Conservation (phyloP, 2,797 vertebrate species). For the Spinus pinus region DNA sequence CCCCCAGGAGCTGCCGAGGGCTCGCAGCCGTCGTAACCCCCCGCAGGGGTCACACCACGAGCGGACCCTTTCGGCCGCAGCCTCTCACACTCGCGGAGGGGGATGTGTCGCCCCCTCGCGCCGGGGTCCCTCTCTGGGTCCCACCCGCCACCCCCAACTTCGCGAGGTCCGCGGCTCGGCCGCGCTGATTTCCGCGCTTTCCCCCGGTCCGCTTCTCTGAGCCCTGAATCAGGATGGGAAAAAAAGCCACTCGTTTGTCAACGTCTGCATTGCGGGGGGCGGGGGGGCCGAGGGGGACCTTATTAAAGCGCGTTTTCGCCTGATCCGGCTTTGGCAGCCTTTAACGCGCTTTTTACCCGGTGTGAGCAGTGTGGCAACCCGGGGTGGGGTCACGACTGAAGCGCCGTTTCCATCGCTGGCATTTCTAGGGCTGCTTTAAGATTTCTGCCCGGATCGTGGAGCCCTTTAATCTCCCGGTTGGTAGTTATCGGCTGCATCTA, state of each 20-base stretch:
- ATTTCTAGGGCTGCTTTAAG: slow-evolving; percentile 28
- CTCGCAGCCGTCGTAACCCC: not conserved
- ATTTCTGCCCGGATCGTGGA: slow-evolving; percentile 39
- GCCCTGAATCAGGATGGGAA: not conserved
- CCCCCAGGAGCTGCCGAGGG: not conserved
- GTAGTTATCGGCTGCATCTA: slow-evolving; percentile 61
- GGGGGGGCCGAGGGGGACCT: not conserved
- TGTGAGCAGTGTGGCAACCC: slow-evolving; percentile 28
- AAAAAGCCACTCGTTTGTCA: slow-evolving; percentile 25
- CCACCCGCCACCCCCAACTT: not conserved
- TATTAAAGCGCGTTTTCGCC: slow-evolving; percentile 24
- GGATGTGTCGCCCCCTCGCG: not conserved
- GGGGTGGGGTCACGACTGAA: not conserved
- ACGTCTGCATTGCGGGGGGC: slow-evolving; percentile 30
- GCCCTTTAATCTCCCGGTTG: slow-evolving; percentile 55
- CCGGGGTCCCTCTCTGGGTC: not conserved
- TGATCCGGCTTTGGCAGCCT: slow-evolving; percentile 49
- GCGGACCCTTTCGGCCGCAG: not conserved
- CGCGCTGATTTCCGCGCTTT: slow-evolving; percentile 1
- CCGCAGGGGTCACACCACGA: not conserved
- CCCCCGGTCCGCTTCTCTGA: not conserved
- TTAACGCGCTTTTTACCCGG: slow-evolving; percentile 34
- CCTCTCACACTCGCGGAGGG: not conserved
- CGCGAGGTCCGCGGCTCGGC: not conserved
- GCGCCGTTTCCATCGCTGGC: not conserved